Percentiles rank a stretch among this genome's conserved stretches.
Evolutionary conservation across 2,113 vertebrate genomes (phyloP).

Genomic region (Zingel zingel): DNA sequence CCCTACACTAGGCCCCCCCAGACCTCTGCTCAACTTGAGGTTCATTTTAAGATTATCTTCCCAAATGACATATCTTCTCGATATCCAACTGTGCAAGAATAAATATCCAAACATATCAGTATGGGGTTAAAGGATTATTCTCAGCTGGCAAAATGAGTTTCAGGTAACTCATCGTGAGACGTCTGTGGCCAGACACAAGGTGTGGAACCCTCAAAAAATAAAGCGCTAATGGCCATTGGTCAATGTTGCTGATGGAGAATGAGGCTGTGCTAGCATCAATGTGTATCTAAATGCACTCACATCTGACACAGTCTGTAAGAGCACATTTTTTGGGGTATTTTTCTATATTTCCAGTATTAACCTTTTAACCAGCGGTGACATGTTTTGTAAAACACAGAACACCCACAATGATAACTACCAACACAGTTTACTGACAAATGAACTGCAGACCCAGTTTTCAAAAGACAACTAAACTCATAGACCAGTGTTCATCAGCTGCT

Average conservation of each 20-base stretch:
- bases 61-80: background rate
- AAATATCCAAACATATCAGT: background rate
- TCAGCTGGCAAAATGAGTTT: background rate
- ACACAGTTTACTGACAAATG: background rate
- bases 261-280: too few species aligned
- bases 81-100: background rate
- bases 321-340: too few species aligned
- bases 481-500: background rate
- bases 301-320: too few species aligned
- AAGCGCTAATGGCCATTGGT: too few species aligned
- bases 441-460: too few species aligned
- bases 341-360: background rate
- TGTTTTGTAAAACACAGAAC: background rate
- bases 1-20: background rate
- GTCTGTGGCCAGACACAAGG: background rate
- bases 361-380: background rate
- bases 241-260: too few species aligned
- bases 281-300: too few species aligned
- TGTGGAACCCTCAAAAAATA: too few species aligned
- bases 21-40: constrained; percentile 12
- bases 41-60: constrained; percentile 5
- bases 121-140: background rate
- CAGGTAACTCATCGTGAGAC: background rate
- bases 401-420: background rate
- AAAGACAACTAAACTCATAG: too few species aligned